These are phyloP conservation scores for Nineta flava DNA, from an alignment of 2,888 invertebrate genomes.

Conservation along the genomic window DNA sequence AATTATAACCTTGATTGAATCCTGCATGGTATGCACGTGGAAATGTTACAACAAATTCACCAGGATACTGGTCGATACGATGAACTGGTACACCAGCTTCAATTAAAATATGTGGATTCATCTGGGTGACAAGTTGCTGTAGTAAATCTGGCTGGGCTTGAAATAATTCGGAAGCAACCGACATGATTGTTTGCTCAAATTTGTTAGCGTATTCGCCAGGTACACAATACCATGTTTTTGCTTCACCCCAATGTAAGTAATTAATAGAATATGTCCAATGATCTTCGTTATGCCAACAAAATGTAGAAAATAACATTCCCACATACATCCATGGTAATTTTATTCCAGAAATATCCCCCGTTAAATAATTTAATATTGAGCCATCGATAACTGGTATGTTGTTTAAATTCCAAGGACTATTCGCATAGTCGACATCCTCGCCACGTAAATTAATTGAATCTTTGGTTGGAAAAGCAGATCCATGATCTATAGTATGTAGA, in stretches of 20 bases:
- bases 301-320: slow-evolving; percentile 70
- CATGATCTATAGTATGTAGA: slow-evolving; percentile 58
- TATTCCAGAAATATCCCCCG: slow-evolving; percentile 59
- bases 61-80: slow-evolving; percentile 54
- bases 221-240: slow-evolving; percentile 63
- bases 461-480: slow-evolving; percentile 59
- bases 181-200: slow-evolving; percentile 54
- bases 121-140: slow-evolving; percentile 63
- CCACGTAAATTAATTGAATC: slow-evolving; percentile 35
- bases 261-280: slow-evolving; percentile 76
- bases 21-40: slow-evolving; percentile 69
- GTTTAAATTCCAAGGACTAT: slow-evolving; percentile 62
- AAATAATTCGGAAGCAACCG: slow-evolving; percentile 57
- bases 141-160: slow-evolving; percentile 56
- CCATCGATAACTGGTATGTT: slow-evolving; percentile 55
- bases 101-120: slow-evolving; percentile 58
- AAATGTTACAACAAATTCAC: slow-evolving; percentile 69
- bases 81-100: slow-evolving; percentile 41
- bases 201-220: slow-evolving; percentile 50
- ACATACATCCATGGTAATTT: slow-evolving; percentile 72
- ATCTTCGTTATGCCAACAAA: slow-evolving; percentile 74
- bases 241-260: slow-evolving; percentile 68
- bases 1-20: slow-evolving; percentile 68
- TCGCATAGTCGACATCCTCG: slow-evolving; percentile 38
- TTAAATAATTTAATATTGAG: slow-evolving; percentile 55